Percentiles rank a stretch among this genome's conserved stretches.
phyloP scores from a whole-genome alignment of 92 coral and sea anemone genomes.

The Parazoanthus darwini region DNA sequence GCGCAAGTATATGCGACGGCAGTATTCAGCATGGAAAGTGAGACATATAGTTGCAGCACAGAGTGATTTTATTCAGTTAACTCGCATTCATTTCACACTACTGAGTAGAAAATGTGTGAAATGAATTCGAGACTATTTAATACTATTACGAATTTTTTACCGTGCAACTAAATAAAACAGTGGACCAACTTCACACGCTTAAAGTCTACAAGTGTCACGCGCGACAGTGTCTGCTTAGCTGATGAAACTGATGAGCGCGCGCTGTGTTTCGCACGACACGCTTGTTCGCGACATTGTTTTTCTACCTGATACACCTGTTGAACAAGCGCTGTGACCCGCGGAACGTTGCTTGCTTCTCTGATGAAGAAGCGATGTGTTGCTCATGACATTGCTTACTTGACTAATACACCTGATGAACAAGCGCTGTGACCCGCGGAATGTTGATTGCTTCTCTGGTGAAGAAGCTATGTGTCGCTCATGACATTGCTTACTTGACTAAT shows the following conservation, averaged over 20 bases:
- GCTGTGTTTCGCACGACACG: background rate
- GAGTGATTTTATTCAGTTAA: too few species aligned
- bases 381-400: background rate
- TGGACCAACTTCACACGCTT: too few species aligned
- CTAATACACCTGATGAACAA: background rate
- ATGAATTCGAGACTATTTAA: background rate
- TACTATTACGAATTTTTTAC: background rate
- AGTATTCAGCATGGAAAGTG: background rate
- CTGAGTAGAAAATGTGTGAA: background rate
- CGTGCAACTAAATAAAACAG: background rate
- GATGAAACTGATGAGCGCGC: background rate
- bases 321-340: background rate
- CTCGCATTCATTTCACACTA: too few species aligned
- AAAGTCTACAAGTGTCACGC: background rate
- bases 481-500: background rate
- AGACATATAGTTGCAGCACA: background rate
- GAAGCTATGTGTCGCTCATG: background rate
- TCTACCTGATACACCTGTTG: background rate
- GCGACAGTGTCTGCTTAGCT: background rate
- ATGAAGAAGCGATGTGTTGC: background rate
- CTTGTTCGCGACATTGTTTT: background rate
- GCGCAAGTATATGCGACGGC: too few species aligned
- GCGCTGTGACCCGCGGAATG: background rate
- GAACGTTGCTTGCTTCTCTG: background rate
- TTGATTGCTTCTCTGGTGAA: background rate